Percentiles rank a stretch among this genome's conserved stretches.
Conservation (phyloP, 1,140 invertebrate genomes). For the Muscidifurax raptorellus region DNA sequence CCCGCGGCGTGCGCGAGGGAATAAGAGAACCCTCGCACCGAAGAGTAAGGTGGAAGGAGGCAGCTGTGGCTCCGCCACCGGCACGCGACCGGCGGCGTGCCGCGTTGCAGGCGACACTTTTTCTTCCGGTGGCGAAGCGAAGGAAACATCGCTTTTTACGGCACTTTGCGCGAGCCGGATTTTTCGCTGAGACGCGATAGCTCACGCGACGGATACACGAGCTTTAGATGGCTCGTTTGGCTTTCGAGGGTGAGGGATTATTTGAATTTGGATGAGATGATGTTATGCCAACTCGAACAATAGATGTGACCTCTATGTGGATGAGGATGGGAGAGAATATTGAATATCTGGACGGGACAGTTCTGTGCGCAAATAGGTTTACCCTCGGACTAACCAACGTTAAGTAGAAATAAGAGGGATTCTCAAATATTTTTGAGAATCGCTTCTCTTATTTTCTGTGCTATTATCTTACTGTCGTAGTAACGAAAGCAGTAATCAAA, state of each 20-base stretch:
- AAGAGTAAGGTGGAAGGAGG: neutral
- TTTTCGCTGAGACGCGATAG: neutral
- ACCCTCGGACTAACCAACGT: no score
- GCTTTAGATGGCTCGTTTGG: neutral
- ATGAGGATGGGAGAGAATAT: no score
- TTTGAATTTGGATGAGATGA: no score
- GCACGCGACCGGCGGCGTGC: slow-evolving; percentile 70
- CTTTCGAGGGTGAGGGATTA: neutral
- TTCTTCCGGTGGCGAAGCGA: neutral
- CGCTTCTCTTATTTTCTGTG: no score
- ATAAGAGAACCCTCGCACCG: neutral
- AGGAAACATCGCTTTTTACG: neutral
- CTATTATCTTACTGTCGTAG: no score
- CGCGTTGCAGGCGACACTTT: slow-evolving; percentile 52
- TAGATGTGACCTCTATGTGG: no score
- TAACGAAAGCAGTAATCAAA: no score
- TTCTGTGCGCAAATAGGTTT: no score
- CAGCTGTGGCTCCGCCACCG: slow-evolving; percentile 66
- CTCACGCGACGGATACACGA: neutral
- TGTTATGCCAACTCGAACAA: no score
- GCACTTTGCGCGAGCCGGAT: neutral
- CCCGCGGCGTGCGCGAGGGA: slow-evolving; percentile 31
- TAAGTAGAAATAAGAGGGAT: no score
- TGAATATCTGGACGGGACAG: no score
- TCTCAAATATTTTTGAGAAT: no score